Base-by-base conservation (phyloP, 30 jellyfish, hydroid and myxozoan genomes). In the Cassiopea andromeda region DNA sequence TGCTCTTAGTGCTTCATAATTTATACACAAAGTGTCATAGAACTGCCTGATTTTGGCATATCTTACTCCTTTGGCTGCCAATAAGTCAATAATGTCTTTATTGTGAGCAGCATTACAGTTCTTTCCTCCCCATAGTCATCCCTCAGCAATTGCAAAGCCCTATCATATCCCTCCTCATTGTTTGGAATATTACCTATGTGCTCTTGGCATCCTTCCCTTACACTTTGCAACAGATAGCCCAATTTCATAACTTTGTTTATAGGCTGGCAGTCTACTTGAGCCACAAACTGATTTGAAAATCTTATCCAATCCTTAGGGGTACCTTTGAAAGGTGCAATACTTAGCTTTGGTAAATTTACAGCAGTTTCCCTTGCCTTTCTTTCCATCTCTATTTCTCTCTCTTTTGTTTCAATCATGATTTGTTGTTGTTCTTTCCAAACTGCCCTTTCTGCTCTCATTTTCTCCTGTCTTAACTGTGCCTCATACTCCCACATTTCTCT, bases 271-370 rank as follows among this genome's bases (percentile, higher is more conserved):
- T 83, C 93, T 19, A 85, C 82, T 85, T 85, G 88, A 3, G 88
- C 67, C 82, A 1, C 57, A 59, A 72, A 85, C 48, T 85, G 93
- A 60, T 85, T 85, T 1, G 87, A 85, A 19, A 46, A 66, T 82
- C 71, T 68, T 82, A 73, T 48, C 77, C 94, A 87, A 69, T 75
- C 89, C 73, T 77, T 87, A 14, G 84, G 89, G 46, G 89, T 77
- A 48, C 94, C 90, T 84, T 87, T 76, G 84, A 77, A 87, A 3
- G 94, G 94, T 87, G 94, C 81, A 77, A 87, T 87, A 47, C 87
- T 85, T 58, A 85, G 47, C 48, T 50, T 85, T 2, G 93, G 93
- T 48, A 75, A 46, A 85, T 75, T 75, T 2, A 19, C 84, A 44
- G 84, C 43, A 75, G 49, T 50, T 44, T 64, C 73, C 46, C 81